Evolutionary conservation across 2,888 invertebrate species (phyloP), one percentile per base, ranked within the genome.

Genomic region (Tiphia femorata): DNA sequence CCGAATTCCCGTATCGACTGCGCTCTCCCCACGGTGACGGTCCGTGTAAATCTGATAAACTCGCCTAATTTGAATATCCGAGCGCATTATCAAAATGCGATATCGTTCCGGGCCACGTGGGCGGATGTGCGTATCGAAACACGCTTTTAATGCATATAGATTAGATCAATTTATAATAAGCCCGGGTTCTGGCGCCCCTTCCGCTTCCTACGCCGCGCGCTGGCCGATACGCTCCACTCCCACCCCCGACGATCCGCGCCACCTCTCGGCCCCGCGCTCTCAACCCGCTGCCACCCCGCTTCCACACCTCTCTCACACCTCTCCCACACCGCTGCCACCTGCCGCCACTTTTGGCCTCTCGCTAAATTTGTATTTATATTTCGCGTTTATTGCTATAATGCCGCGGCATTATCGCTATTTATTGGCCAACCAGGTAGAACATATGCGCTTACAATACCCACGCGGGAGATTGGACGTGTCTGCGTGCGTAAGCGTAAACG

Each of bases 111-210:
- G 64, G 55, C 67, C 75, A 67, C 70, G 75, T 67, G 71, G 69
- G 59, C 62, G 40, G 35, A 60, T 63, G 62, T 64, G 67, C 72
- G 72, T 73, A 74, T 75, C 74, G 75, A 68, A 72, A 75, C 78
- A 72, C 65, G 78, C 75, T 78, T 79, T 78, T 78, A 80, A 79
- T 79, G 79, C 81, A 80, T 81, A 81, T 76, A 80, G 81, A 81
- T 81, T 80, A 80, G 79, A 79, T 81, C 77, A 80, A 81, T 80
- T 79, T 78, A 77, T 79, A 80, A 79, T 81, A 78, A 81, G 77
- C 78, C 75, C n/a, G n/a, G 77, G 76, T 78, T 79, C 74, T 69
- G 67, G 46, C 61, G 49, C 54, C 57, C 61, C 38, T 54, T 43
- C 57, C 56, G 58, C 52, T 40, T 52, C 37, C 49, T 38, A n/a